Evolutionary conservation across 1,140 invertebrate genomes (phyloP), one percentile per base, ranked within the genome.

Genomic region (Carcinoscorpius rotundicauda): DNA sequence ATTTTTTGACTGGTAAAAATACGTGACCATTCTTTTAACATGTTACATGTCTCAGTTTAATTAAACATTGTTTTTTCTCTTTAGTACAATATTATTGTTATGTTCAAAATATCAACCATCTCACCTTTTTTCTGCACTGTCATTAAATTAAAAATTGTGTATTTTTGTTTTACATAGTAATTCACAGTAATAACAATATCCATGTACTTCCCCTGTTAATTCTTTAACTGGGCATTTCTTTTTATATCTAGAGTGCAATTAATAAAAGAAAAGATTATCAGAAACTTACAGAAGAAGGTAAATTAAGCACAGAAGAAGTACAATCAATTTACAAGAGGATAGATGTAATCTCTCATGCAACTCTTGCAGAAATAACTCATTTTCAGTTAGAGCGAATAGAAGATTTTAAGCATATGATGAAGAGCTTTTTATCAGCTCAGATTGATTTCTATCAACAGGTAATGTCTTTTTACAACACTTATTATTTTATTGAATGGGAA

Each of bases 311-410:
- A 63, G 79, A 82, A 58, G 88, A 93, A 71, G 79, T 93, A 55
- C 83, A 86, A 61, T 87, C 88, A 71, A 86, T 97, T 5, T 81
- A 86, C 63, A 82, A 86, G 70, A 82, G 90, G 70, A 91, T 90
- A 0, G 93, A 97, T 78, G 83, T 92, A 5, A 87, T 96, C 72
- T 93, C 91, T 0, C 96, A 95, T 74, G 86, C 91, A 3, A 82
- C 94, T 55, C 82, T 97, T 73, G 93, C 94, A 50, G 95, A 98
- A 81, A 87, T 97, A 66, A 87, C 87, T 70, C 90, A 98, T 77
- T 97, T 98, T 74, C 91, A 95, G 72, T 75, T 80, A n/a, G 91
- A 96, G 73, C 82, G 91, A 68, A 86, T 90, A 51, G 80, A 82
- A n/a, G 91, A 97, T 77, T 84, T 94, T 69, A 92, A 89, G 75